These are phyloP conservation scores for Choloepus didactylus DNA, from an alignment of 2,797 vertebrate genomes.

Conservation along the genomic window DNA sequence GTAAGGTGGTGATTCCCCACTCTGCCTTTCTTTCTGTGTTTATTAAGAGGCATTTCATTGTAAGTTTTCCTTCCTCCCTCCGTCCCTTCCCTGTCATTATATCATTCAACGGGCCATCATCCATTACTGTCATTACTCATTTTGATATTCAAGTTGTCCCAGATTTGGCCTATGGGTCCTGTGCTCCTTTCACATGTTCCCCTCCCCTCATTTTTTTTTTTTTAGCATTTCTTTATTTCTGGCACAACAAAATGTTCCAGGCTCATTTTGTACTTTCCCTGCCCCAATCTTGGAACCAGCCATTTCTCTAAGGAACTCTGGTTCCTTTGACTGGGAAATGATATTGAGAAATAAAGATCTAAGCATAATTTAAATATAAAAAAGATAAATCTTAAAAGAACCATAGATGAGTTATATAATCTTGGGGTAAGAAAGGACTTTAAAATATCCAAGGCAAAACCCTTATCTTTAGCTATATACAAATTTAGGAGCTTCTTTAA, in stretches of 20 bases:
- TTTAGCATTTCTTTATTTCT: slow-evolving; percentile 22
- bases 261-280: slow-evolving; percentile 54
- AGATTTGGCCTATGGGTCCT: neutral
- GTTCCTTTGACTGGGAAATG: slow-evolving; percentile 39
- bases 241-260: slow-evolving; percentile 47
- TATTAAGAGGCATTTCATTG: neutral
- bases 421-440: slow-evolving; percentile 9
- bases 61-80: neutral
- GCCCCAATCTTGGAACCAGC: slow-evolving; percentile 13
- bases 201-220: neutral
- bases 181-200: neutral
- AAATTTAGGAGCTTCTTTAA: neutral
- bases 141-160: neutral
- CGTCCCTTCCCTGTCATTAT: neutral
- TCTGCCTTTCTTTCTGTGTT: neutral
- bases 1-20: slow-evolving; percentile 1
- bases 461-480: neutral
- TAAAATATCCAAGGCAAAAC: slow-evolving; percentile 55
- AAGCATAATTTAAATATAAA: slow-evolving; percentile 59
- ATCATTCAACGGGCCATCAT: neutral
- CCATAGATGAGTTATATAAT: neutral
- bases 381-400: slow-evolving; percentile 14
- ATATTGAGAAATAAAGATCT: slow-evolving; percentile 25
- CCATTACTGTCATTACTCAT: neutral
- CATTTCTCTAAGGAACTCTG: slow-evolving; percentile 50